These are phyloP conservation scores for Iguana delicatissima DNA, from an alignment of 2,797 vertebrate genomes.

Conservation along the genomic window DNA sequence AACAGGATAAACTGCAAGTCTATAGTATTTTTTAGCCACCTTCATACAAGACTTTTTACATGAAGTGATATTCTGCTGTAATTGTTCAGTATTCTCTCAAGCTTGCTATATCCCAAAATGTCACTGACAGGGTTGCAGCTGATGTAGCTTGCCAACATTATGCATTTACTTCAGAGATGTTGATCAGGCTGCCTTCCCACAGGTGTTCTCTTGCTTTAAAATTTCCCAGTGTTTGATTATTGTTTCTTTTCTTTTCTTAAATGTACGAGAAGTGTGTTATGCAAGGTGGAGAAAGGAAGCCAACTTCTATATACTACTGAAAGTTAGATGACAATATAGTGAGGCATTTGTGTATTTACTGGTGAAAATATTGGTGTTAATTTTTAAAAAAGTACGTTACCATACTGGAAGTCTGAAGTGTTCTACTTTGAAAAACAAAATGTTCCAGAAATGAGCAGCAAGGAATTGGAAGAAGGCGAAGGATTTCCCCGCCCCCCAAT, in stretches of 20 bases:
- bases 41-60: constrained; percentile 53
- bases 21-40: constrained; percentile 55
- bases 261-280: constrained; percentile 71
- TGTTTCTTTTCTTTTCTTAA: constrained; percentile 52
- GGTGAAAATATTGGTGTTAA: constrained; percentile 50
- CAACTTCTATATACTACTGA: constrained; percentile 72
- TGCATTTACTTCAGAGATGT: constrained; percentile 68
- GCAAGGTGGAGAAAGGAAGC: constrained; percentile 67
- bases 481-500: background rate
- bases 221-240: constrained; percentile 41
- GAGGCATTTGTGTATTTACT: constrained; percentile 55
- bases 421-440: constrained; percentile 43
- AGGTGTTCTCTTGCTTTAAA: constrained; percentile 56
- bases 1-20: constrained; percentile 63
- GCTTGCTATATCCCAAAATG: constrained; percentile 62
- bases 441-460: constrained; percentile 36
- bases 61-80: constrained; percentile 60
- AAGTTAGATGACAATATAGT: constrained; percentile 67
- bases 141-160: constrained; percentile 56
- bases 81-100: constrained; percentile 67
- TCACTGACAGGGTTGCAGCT: constrained; percentile 58
- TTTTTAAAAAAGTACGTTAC: constrained; percentile 42
- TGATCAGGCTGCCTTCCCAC: constrained; percentile 63
- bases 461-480: background rate
- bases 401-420: constrained; percentile 12